Evolutionary conservation across 2,888 invertebrate genomes (phyloP), one percentile per base, ranked within the genome.

Genomic region (Thyatira batis): DNA sequence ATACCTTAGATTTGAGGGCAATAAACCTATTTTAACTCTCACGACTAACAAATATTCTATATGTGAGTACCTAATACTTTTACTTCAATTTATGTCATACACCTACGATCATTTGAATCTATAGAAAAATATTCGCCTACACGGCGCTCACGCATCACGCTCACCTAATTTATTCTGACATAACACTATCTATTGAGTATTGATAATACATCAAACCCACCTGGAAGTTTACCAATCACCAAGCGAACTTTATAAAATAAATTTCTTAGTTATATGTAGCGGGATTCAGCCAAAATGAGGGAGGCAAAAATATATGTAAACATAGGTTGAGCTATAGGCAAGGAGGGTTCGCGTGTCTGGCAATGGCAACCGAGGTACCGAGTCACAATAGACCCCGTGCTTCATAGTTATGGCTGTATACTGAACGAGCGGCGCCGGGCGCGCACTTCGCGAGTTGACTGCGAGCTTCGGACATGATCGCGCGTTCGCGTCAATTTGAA

Each of bases 301-400:
- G 67, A 69, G 76, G 72, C 71, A 62, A 70, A 65, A 71, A 66
- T 72, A 77, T 79, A 80, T 67, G 3, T 4, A 23, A 23, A 71
- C 81, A 80, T 81, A 75, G 75, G 63, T 77, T 70, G 75, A 53
- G 65, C 70, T 71, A 61, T 66, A 70, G 64, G 61, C 66, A 70
- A 72, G 77, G 84, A 83, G 87, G 89, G 87, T 85, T 87, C 74
- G 86, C 85, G 78, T 85, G 89, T 89, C 87, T 90, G 84, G 84
- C 82, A 71, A 71, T 90, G 84, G 84, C 82, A 71, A 71, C 76
- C 64, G 71, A 70, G 77, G 78, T 73, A 74, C 61, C 59, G 56
- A 55, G 66, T 74, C 62, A 89, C 87, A 89, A 89, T 85, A 80
- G 85, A 80, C 82, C 82, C 85, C 84, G 80, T 86, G 76, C 76